Base-by-base conservation (phyloP, 2,888 invertebrate species). In the Ormia ochracea region DNA sequence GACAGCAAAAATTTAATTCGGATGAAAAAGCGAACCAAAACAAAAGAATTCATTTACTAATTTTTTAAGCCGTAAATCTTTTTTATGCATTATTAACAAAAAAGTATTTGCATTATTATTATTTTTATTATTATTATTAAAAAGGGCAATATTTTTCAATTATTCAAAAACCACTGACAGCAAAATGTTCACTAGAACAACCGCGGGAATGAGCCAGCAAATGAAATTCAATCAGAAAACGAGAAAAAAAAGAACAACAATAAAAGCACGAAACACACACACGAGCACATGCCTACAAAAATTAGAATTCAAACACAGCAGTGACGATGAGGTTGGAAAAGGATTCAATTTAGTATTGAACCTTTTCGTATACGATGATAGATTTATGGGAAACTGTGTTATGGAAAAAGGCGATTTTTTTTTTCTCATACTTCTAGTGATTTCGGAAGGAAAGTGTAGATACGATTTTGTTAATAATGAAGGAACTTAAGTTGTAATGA, bases 91-190 rank as follows among this genome's bases (percentile, higher is more conserved):
- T 79, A 74, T 79, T 74, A 74, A 79, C 69, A 65, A 43, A 79
- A 73, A 73, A 61, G 33, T n/a, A n/a, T n/a, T n/a, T n/a, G n/a
- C n/a, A n/a, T n/a, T n/a, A n/a, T 41, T 70, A 50, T 59, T 65
- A 48, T 17, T 38, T 43, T 50, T 52, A 52, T 21, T 73, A 73
- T 33, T 63, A 36, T 48, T 63, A 43, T 61, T 52, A 21, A 54
- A 63, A 74, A 72, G 28, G 74, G 75, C 80, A 72, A 80, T 76
- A 80, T 76, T 76, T 80, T 76, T 72, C 72, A 80, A 80, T 76
- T 76, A 72, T 76, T 72, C 43, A 72, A 79, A 80, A 80, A 68
- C 76, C 72, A 72, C 73, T 76, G 80, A 80, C 80, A 76, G 76
- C 50, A 65, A 72, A 80, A 78, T 50, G 19, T 63, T 74, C 17